Evolutionary conservation across 2,888 invertebrate species (phyloP), one percentile per base, ranked within the genome.

Genomic region (Nudaria mundana): DNA sequence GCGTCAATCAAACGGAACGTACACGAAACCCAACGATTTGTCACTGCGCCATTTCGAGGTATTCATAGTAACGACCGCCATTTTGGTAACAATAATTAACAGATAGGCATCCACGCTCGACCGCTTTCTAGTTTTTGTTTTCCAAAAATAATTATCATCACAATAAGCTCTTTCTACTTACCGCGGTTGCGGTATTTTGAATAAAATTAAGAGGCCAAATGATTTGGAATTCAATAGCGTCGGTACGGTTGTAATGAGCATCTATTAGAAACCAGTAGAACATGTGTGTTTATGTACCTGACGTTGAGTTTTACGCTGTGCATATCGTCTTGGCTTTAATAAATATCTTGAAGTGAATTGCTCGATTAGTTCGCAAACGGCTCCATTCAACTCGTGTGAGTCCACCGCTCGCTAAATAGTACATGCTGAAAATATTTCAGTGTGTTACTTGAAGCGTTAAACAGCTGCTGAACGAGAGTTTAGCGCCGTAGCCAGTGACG

Each of bases 91-190:
- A 85, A 86, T 84, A 87, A 87, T 88, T 87, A 86, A 85, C 86
- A 79, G 85, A 86, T 85, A 84, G 76, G 71, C 82, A 84, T 85
- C 81, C 75, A 68, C 69, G 73, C 55, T 48, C 72, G 79, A 65
- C 76, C 77, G 83, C 86, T 88, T 88, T 88, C 87, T 88, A 85
- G 81, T 84, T 85, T 82, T 86, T 86, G 87, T 87, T 85, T 85
- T 81, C 81, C 60, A 72, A 82, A 71, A 87, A 85, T 84, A 84
- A 88, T 88, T 88, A 88, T 83, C 87, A 88, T 88, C 54, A 88
- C 87, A 88, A 88, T 84, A 83, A 78, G 73, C 71, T 84, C 84
- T 81, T 85, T 85, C 75, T 81, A 81, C 76, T 81, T 76, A 76
- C 81, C 84, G 84, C 81, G 77, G 81, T 81, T 84, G 81, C 81